Evolutionary conservation across 2,888 invertebrate genomes (phyloP).

Genomic region (Trisateles emortualis): DNA sequence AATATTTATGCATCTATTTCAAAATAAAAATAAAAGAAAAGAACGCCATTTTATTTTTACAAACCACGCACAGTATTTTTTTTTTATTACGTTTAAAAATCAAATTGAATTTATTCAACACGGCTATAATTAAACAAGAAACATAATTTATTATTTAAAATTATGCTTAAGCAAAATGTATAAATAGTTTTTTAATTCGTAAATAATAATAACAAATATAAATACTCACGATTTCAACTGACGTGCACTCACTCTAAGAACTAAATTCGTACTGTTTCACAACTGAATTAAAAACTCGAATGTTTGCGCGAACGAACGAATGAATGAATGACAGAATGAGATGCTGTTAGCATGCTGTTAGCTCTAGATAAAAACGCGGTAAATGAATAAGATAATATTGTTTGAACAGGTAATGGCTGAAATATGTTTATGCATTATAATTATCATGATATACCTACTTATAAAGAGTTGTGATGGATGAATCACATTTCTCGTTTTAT

Average conservation of each 20-base stretch:
- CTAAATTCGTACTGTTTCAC: constrained; percentile 18
- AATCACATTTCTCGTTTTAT: no score
- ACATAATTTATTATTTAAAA: not conserved
- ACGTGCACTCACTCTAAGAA: constrained; percentile 10
- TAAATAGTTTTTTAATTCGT: not conserved
- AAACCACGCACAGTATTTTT: not conserved
- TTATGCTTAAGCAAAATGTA: not conserved
- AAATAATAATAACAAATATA: constrained; percentile 4
- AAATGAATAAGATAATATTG: constrained; percentile 6
- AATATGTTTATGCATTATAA: no score
- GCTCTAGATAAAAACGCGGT: constrained; percentile 28
- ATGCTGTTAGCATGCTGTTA: no score
- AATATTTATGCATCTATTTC: no score
- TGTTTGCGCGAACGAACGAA: constrained; percentile 36
- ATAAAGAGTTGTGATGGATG: not conserved
- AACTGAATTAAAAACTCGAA: constrained; percentile 4
- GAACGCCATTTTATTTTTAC: not conserved
- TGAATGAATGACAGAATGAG: constrained; percentile 40
- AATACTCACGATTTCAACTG: constrained; percentile 28
- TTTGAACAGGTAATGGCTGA: not conserved
- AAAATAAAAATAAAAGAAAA: no score
- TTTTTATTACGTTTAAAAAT: not conserved
- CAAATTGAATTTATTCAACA: not conserved
- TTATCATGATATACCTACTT: no score
- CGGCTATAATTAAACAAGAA: not conserved